Base-by-base conservation (phyloP, 2,888 invertebrate species). In the Eueremaeus valkanovi region DNA sequence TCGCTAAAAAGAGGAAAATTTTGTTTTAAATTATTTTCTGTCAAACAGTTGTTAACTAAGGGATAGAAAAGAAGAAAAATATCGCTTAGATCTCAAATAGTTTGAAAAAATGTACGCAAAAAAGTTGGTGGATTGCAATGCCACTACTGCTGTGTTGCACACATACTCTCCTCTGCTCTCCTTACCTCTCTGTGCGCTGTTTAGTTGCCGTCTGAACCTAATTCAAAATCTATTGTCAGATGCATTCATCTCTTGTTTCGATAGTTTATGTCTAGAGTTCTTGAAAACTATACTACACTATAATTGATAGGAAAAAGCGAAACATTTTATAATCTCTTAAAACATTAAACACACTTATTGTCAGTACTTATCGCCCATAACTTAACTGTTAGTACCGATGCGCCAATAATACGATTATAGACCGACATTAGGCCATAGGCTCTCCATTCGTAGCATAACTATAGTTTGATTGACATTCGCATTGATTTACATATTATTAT, bases 1-100 rank as follows among this genome's bases (percentile, higher is more conserved):
- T 18, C 9, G 33, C 27, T 33, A 33, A 63, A 31, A 63, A 63
- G 61, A 63, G 61, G 61, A 63, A 63, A 63, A 33, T 63, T 24
- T 63, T 31, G 31, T n/a, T 31, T 27, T 18, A 63, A 63, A 63
- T 63, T 2, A 18, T 33, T 27, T 16, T 29, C 16, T 24, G n/a
- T n/a, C n/a, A 13, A 16, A 49, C 5, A 5, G 8, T 3, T n/a
- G 16, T 58, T n/a, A n/a, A n/a, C n/a, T 58, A n/a, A 58, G 29
- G 29, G 16, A 63, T 18, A 21, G 31, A 31, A 63, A 63, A n/a
- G 61, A 33, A 31, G 31, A 55, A 27, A 24, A 27, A 55, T 13
- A 27, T 55, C 27, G 27, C 55, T 24, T 55, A 9, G 1, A 24
- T 11, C 27, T 55, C 24, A 55, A n/a, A 55, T 27, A 27, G 45